Evolutionary conservation across 2,797 vertebrate species (phyloP).

Genomic region (Hemibagrus guttatus): DNA sequence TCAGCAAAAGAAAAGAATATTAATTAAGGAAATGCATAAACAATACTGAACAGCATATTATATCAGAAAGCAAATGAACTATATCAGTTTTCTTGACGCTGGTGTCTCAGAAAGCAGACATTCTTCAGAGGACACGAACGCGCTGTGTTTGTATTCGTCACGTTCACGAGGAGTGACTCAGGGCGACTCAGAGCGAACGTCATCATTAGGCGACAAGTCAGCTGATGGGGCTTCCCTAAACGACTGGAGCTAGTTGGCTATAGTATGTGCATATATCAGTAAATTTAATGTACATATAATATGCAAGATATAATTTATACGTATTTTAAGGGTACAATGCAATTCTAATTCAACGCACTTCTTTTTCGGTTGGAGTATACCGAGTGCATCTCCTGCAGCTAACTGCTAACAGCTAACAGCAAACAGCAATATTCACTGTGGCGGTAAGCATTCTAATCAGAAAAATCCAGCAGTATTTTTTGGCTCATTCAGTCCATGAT

Average conservation of each 20-base stretch:
- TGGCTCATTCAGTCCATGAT: not conserved
- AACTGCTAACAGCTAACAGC: not conserved
- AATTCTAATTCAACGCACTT: not conserved
- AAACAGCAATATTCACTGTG: not conserved
- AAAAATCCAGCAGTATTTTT: not conserved
- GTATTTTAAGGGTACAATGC: not conserved
- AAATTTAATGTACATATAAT: not conserved
- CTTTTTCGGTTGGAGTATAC: not conserved
- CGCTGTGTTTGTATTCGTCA: not conserved
- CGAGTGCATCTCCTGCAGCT: not conserved
- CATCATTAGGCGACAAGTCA: constrained; percentile 34
- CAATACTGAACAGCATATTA: too few relatives aligned
- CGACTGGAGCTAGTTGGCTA: not conserved
- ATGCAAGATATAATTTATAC: not conserved
- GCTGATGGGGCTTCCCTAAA: constrained; percentile 16
- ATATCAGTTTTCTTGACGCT: not conserved
- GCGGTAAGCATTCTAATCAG: not conserved
- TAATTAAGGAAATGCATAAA: not conserved
- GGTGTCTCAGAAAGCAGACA: not conserved
- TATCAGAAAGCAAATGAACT: not conserved
- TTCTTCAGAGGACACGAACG: not conserved
- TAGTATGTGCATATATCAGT: not conserved
- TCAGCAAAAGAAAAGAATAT: not conserved
- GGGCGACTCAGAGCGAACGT: not conserved
- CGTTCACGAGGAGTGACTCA: too few relatives aligned